These are phyloP conservation scores for Parapristionchus giblindavisi DNA, from an alignment of 2,888 invertebrate genomes.

Conservation along the genomic window DNA sequence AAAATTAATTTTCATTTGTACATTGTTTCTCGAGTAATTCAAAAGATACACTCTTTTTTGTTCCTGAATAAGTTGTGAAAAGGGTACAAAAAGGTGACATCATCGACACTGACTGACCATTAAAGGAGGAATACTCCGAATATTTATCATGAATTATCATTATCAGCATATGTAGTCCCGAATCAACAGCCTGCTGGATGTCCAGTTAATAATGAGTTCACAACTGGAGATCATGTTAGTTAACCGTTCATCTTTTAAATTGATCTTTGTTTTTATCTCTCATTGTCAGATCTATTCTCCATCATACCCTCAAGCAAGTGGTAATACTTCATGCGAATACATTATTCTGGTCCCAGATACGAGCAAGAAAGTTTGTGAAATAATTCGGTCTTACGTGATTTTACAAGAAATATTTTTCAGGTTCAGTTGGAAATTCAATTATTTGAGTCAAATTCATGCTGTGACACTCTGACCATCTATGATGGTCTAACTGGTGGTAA, in stretches of 20 bases:
- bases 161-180: slow-evolving; percentile 8
- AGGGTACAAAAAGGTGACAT: no score
- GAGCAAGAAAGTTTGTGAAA: slow-evolving; percentile 1
- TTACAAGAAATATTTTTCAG: no score
- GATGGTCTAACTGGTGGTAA: slow-evolving; percentile 24
- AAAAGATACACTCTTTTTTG: no score
- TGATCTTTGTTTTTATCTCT: no score
- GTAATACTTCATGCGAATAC: slow-evolving; percentile 8
- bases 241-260: background rate
- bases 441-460: slow-evolving; percentile 25
- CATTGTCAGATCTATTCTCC: slow-evolving; percentile 27
- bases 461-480: slow-evolving; percentile 24
- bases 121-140: no score
- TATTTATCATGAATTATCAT: no score
- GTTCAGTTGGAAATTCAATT: background rate
- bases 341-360: slow-evolving; percentile 7
- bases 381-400: no score
- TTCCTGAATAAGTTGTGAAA: no score
- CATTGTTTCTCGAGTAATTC: no score
- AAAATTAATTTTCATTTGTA: no score
- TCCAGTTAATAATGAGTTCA: slow-evolving; percentile 13
- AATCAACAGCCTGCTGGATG: slow-evolving; percentile 25
- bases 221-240: slow-evolving; percentile 19
- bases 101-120: no score
- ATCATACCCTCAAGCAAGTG: slow-evolving; percentile 6